A percentile compares a stretch with the other conserved stretches of the same genome.
phyloP scores from a whole-genome alignment of 2,888 invertebrate species.

The Cheilosia grossa region DNA sequence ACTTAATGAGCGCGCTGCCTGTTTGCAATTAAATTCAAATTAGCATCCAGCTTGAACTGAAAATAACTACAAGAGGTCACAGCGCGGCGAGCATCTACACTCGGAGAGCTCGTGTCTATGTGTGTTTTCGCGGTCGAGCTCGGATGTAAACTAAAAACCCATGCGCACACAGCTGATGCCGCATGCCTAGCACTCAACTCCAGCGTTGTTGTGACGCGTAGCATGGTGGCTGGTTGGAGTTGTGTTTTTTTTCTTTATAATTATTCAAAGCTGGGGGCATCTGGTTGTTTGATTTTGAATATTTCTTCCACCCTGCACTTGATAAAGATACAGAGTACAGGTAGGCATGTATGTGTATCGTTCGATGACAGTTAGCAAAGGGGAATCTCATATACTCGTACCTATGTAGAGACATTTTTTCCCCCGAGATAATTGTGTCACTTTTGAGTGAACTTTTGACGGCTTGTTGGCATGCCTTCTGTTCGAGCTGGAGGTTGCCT shows the following conservation, averaged over 20 bases:
- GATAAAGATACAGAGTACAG: constrained; percentile 17
- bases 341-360: constrained; percentile 27
- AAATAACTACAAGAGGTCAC: constrained; percentile 17
- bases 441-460: constrained; percentile 69
- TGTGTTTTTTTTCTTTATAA: constrained; percentile 8
- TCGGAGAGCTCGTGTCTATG: constrained; percentile 19
- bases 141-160: constrained; percentile 76
- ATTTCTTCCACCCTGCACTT: constrained; percentile 50
- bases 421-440: constrained; percentile 64
- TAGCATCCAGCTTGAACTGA: constrained; percentile 21
- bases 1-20: constrained; percentile 17
- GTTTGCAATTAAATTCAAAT: constrained; percentile 40
- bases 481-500: constrained; percentile 41
- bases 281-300: constrained; percentile 27
- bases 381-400: constrained; percentile 8
- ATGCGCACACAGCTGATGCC: constrained; percentile 74
- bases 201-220: constrained; percentile 40
- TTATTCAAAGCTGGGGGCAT: constrained; percentile 72
- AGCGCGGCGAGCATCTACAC: not conserved
- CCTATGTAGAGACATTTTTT: not conserved
- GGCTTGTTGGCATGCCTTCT: constrained; percentile 11
- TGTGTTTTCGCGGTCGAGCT: constrained; percentile 77
- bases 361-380: constrained; percentile 22
- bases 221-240: constrained; percentile 27
- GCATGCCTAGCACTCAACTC: constrained; percentile 47